A percentile compares a stretch with the other conserved stretches of the same genome.
Conservation (phyloP, 2,113 vertebrate genomes). For the Hirundichthys speculiger region DNA sequence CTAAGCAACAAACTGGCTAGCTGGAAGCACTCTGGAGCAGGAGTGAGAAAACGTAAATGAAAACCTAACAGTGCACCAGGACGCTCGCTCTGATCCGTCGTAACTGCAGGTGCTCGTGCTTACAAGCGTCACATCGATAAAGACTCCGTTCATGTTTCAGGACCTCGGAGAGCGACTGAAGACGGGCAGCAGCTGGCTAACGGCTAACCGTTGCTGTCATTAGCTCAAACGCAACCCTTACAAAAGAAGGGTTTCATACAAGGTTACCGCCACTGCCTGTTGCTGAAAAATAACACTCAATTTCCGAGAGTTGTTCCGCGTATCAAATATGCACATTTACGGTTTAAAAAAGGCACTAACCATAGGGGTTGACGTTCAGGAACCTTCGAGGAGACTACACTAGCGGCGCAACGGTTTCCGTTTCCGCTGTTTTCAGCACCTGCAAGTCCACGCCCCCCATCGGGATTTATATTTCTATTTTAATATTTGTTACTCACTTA, state of each 20-base stretch:
- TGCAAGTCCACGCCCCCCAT: conserved; percentile 29
- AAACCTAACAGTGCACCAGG: not conserved
- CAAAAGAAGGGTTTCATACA: not conserved
- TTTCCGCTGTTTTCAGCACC: conserved; percentile 59
- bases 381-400: conserved; percentile 57
- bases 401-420: conserved; percentile 49
- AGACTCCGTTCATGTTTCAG: conserved; percentile 49
- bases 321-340: rapidly evolving
- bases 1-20: conserved; percentile 56
- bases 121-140: not conserved
- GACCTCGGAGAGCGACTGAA: conserved; percentile 72
- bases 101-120: not conserved
- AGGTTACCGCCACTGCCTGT: not conserved
- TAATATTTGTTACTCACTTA: not conserved
- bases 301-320: rapidly evolving
- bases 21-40: not conserved
- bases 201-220: not conserved
- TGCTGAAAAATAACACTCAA: rapidly evolving
- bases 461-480: not conserved
- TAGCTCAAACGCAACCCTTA: not conserved
- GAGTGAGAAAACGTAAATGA: not conserved
- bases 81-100: rapidly evolving
- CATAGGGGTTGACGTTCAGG: conserved; percentile 20
- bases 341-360: conserved; percentile 40
- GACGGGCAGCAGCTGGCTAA: conserved; percentile 44